phyloP scores from a whole-genome alignment of 2,113 vertebrate genomes.

The Lycaon pictus region DNA sequence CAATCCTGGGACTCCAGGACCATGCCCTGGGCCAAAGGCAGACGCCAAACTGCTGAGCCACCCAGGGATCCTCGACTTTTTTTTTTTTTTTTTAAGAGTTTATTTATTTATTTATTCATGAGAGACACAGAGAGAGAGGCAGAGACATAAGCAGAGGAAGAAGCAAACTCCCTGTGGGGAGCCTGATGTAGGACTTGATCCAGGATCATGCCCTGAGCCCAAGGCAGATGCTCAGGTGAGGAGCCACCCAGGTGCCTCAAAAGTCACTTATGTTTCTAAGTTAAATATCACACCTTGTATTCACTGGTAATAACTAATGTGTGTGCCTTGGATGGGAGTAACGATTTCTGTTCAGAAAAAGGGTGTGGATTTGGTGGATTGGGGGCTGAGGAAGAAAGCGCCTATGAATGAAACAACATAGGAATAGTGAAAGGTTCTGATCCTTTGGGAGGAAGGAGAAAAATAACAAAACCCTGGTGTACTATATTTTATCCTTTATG shows the following conservation, averaged over 20 bases:
- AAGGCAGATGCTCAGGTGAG: neutral
- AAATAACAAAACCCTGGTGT: slow-evolving; percentile 50
- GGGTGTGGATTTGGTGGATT: neutral
- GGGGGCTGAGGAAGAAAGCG: neutral
- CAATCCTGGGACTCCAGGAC: no score
- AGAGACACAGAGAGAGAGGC: no score
- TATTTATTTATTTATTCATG: no score
- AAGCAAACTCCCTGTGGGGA: neutral
- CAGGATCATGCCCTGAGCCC: neutral
- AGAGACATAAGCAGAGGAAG: no score
- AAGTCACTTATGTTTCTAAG: neutral
- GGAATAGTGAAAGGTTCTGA: slow-evolving; percentile 58
- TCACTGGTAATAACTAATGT: neutral
- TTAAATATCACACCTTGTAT: neutral
- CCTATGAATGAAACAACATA: slow-evolving; percentile 51
- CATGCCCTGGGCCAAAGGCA: no score
- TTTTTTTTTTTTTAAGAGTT: no score
- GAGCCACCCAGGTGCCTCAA: neutral
- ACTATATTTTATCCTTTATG: slow-evolving; percentile 68
- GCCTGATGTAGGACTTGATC: neutral
- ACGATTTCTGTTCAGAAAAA: neutral
- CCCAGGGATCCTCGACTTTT: no score
- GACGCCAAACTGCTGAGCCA: no score
- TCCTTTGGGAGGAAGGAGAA: slow-evolving; percentile 63
- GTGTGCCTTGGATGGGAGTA: neutral